Evolutionary conservation across 2,797 vertebrate genomes (phyloP), one percentile per base, ranked within the genome.

Genomic region (Hypotaenidia okinawae): DNA sequence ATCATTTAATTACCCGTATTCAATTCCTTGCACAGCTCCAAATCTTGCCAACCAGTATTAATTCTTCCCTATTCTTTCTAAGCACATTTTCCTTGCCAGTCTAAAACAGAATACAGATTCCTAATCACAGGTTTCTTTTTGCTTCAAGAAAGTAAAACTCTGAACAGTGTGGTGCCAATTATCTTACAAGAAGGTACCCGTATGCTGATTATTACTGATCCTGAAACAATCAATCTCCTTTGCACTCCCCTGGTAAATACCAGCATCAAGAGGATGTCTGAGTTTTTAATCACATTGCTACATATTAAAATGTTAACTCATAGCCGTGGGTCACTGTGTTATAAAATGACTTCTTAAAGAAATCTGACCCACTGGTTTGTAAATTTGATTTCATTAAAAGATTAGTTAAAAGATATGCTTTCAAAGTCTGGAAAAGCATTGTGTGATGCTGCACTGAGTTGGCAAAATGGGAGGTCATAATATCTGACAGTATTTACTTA

Each of bases 191-290:
- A 81, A 95, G 47, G 77, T 78, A 69, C 83, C 66, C 81, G 24
- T 85, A 70, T 92, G 79, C 72, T 84, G 94, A 96, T 97, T 94
- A 95, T 64, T 73, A 91, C 66, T 74, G 88, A 95, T 96, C 76
- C 93, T 79, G 76, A 96, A 97, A 94, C 93, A 95, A 92, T 73
- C 92, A 82, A 93, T 94, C 86, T 95, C 67, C 90, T 93, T 45
- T 95, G 85, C 94, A 94, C 82, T 96, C 92, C 66, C 57, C 74
- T 90, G 74, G 47, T 96, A 89, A 97, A 96, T 93, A 95, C 24
- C 76, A 82, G 79, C 96, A 93, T 94, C 90, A 83, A 87, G 77
- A 93, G 74, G 73, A 94, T 35, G 68, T 24, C 82, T 78, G 88
- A 87, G 81, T 88, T 94, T 96, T 96, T 96, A 89, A 97, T 91